phyloP scores from a whole-genome alignment of 2,797 vertebrate genomes.

The Loris lydekkerianus region DNA sequence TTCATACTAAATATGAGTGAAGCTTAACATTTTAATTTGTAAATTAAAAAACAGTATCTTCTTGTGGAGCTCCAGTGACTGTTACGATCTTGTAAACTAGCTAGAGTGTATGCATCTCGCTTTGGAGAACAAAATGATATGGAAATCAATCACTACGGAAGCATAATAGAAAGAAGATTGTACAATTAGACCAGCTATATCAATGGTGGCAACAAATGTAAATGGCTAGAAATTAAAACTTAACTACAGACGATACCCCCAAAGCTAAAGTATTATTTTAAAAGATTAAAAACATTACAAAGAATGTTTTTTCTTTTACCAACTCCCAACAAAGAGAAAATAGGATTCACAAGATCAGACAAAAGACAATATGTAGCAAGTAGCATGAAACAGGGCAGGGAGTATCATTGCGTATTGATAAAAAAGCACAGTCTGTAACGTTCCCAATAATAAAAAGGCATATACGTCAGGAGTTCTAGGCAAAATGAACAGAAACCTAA shows the following conservation, averaged over 20 bases:
- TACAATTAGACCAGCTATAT: neutral
- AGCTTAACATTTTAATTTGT: neutral
- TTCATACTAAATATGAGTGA: neutral
- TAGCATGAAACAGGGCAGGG: neutral
- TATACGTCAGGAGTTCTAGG: neutral
- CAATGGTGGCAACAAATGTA: neutral
- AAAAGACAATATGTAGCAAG: neutral
- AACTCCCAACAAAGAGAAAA: neutral
- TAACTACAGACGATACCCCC: neutral
- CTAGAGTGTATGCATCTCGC: neutral
- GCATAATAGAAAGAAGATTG: neutral
- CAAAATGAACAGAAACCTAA: constrained; percentile 32
- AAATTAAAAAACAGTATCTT: constrained; percentile 25
- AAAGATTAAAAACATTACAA: constrained; percentile 18
- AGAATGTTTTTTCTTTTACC: constrained; percentile 32
- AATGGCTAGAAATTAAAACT: constrained; percentile 41
- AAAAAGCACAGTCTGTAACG: neutral
- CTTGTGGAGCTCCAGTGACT: neutral
- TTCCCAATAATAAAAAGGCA: neutral
- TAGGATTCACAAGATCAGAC: neutral
- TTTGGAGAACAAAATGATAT: constrained; percentile 32
- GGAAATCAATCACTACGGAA: neutral
- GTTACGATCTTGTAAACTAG: neutral
- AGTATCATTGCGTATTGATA: neutral
- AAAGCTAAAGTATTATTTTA: constrained; percentile 41